These are phyloP conservation scores for Phaethornis superciliosus DNA, from an alignment of 2,113 vertebrate species.

Conservation along the genomic window DNA sequence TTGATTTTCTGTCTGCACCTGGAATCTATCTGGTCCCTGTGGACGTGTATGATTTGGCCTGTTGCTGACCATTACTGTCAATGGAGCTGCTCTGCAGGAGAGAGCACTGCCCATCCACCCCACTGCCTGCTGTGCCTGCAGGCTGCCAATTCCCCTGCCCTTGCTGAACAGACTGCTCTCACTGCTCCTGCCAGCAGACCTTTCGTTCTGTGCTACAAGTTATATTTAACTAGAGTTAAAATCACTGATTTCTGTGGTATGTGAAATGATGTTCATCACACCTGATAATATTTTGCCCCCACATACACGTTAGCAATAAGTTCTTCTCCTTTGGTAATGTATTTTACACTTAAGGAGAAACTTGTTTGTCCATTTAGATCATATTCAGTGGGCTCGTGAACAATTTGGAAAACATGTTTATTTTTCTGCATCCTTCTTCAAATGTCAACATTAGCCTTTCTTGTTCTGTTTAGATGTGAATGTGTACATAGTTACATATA, in stretches of 20 bases:
- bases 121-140: not conserved
- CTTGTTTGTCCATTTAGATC: not conserved
- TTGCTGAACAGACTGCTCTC: not conserved
- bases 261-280: not conserved
- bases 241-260: not conserved
- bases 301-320: rapidly evolving
- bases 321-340: not conserved
- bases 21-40: not conserved
- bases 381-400: not conserved
- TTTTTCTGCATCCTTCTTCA: not conserved
- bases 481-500: not conserved
- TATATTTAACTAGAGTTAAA: not conserved
- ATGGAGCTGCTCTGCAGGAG: not conserved
- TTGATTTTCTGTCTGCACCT: not conserved
- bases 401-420: not conserved
- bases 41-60: not conserved
- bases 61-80: not conserved
- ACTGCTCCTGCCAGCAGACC: not conserved
- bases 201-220: not conserved
- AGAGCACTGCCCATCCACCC: not conserved
- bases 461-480: not conserved
- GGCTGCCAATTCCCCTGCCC: not conserved
- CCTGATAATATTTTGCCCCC: rapidly evolving
- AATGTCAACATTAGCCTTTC: not conserved
- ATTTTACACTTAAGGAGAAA: not conserved